Conservation (phyloP, 2,113 vertebrate species). For the Bungarus multicinctus region DNA sequence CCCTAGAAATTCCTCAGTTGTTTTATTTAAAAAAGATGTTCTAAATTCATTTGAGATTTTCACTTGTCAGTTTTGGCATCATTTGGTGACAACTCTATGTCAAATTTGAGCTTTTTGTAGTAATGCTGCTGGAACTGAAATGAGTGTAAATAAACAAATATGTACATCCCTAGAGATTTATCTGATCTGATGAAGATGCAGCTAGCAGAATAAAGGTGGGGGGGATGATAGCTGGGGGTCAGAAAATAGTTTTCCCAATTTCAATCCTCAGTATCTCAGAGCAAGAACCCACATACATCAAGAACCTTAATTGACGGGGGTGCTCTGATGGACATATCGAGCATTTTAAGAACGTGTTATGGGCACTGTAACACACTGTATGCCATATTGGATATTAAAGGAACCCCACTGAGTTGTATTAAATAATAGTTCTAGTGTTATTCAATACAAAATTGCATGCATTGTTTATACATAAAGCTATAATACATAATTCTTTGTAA, state of each 20-base stretch:
- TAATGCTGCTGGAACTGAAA: conserved; percentile 1
- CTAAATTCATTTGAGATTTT: background rate
- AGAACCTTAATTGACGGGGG: background rate
- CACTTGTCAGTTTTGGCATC: background rate
- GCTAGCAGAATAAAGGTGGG: background rate
- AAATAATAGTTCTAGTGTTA: background rate
- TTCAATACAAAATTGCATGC: background rate
- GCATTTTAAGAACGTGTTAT: background rate
- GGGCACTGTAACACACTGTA: background rate
- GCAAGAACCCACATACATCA: background rate
- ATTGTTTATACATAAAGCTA: background rate
- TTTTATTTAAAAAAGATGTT: background rate
- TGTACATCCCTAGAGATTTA: background rate
- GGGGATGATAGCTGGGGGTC: background rate
- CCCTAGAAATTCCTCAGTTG: background rate
- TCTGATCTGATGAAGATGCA: background rate
- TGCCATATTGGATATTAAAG: background rate
- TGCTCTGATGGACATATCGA: background rate
- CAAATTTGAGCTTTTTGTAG: background rate
- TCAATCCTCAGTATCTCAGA: background rate
- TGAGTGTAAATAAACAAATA: background rate
- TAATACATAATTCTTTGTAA: background rate
- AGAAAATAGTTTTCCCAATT: background rate
- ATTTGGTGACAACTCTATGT: background rate
- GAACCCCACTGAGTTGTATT: background rate